A percentile compares a stretch with the other conserved stretches of the same genome.
Evolutionary conservation across 2,113 vertebrate genomes (phyloP).

Genomic region (Tachuris rubrigastra): DNA sequence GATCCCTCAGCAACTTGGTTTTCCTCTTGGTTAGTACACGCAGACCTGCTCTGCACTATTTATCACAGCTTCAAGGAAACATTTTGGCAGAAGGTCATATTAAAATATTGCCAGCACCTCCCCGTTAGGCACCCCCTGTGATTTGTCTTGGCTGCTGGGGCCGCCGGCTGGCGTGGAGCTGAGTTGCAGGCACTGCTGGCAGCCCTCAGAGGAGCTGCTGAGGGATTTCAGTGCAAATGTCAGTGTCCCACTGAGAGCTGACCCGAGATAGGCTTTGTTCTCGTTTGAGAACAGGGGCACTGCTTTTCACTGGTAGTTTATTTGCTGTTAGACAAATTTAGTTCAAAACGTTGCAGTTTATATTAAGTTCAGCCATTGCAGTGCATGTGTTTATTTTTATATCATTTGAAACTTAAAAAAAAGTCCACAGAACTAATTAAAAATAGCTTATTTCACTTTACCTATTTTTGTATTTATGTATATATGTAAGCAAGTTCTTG

Average conservation of each 20-base stretch:
- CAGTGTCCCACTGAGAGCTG: not conserved
- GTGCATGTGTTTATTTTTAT: constrained; percentile 15
- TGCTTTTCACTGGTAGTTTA: constrained; percentile 18
- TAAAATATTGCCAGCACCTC: not conserved
- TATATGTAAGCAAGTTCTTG: not conserved
- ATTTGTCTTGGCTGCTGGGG: not conserved
- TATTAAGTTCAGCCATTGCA: not conserved
- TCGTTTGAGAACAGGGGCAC: not conserved
- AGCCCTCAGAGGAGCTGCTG: not conserved
- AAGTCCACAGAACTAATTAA: not conserved
- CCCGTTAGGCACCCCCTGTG: not conserved
- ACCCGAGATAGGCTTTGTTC: not conserved
- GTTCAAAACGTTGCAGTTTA: constrained; percentile 2
- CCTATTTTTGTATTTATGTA: not conserved
- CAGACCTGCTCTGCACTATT: not conserved
- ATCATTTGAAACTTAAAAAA: not conserved
- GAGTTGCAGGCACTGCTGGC: not conserved
- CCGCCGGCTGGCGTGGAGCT: not conserved
- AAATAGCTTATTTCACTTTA: constrained; percentile 10
- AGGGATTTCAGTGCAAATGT: constrained; percentile 11
- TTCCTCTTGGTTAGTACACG: not conserved
- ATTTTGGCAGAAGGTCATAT: not conserved
- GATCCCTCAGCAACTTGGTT: not conserved
- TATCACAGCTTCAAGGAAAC: not conserved
- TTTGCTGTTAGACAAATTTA: constrained; percentile 6